These are phyloP conservation scores for Propsilocerus akamusi DNA, from an alignment of 1,140 invertebrate genomes.

Conservation along the genomic window DNA sequence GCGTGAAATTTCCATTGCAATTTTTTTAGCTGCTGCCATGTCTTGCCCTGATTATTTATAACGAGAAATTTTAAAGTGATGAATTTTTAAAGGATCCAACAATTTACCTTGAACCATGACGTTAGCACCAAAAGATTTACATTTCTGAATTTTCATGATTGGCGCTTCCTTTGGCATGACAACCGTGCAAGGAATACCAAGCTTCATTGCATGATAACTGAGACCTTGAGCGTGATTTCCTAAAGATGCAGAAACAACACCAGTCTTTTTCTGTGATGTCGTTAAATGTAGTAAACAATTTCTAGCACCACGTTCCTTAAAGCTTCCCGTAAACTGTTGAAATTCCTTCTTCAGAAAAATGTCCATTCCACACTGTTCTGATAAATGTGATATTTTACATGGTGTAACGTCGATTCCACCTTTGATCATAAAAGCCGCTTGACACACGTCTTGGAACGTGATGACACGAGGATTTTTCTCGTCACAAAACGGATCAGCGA, in stretches of 20 bases:
- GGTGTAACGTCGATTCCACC: conserved; percentile 65
- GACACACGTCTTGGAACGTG: conserved; percentile 73
- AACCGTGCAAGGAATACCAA: conserved; percentile 73
- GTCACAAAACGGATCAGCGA: conserved; percentile 32
- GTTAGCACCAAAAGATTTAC: conserved; percentile 61
- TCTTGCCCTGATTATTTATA: conserved; percentile 37
- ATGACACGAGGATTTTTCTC: conserved; percentile 53
- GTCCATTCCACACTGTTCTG: conserved; percentile 56
- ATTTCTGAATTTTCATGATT: conserved; percentile 86
- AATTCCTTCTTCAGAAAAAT: conserved; percentile 89
- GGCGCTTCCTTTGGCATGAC: conserved; percentile 84
- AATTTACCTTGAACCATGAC: conserved; percentile 47
- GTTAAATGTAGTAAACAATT: conserved; percentile 63
- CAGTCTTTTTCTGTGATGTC: conserved; percentile 45
- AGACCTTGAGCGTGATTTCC: conserved; percentile 85
- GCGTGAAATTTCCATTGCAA: conserved; percentile 54
- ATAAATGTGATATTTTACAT: conserved; percentile 73
- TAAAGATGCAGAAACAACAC: conserved; percentile 81
- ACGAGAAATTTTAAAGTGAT: not conserved
- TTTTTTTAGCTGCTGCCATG: conserved; percentile 67
- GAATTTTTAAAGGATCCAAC: not conserved
- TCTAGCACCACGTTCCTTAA: conserved; percentile 82
- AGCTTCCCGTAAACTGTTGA: conserved; percentile 79
- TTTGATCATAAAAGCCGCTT: conserved; percentile 75
- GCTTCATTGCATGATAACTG: conserved; percentile 64